phyloP scores from a whole-genome alignment of 2,113 vertebrate genomes.

The Pontoporia blainvillei region DNA sequence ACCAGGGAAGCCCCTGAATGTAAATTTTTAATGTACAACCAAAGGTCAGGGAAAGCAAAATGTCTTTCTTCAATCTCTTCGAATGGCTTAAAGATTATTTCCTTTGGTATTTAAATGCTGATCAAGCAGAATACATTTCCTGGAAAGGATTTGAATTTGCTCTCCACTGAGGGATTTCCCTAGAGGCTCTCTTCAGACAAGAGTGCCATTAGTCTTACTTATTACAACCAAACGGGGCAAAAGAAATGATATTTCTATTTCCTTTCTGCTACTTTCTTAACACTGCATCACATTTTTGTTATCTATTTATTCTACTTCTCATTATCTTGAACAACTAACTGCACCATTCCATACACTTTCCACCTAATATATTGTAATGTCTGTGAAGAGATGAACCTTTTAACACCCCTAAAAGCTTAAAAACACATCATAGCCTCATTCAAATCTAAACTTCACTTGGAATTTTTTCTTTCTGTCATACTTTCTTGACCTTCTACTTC shows the following conservation, averaged over 20 bases:
- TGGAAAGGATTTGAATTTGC: not conserved
- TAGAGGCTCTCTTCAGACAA: not conserved
- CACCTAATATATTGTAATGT: not conserved
- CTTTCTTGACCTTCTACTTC: not conserved
- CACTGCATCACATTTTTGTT: not conserved
- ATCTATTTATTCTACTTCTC: not conserved
- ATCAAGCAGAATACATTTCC: not conserved
- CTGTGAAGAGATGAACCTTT: not conserved
- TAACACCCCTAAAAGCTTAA: not conserved
- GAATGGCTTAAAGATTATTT: not conserved
- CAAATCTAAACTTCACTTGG: not conserved
- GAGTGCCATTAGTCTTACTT: not conserved
- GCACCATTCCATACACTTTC: not conserved
- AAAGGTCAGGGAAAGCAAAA: not conserved
- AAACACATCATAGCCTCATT: not conserved
- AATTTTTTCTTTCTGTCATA: not conserved
- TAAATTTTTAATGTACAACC: not conserved
- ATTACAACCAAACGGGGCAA: not conserved
- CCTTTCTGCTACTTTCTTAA: not conserved
- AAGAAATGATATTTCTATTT: not conserved
- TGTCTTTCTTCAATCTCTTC: not conserved
- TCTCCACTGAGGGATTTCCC: not conserved
- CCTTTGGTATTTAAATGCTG: not conserved
- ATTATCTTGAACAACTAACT: not conserved
- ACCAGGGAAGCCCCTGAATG: no score